Evolutionary conservation across 2,888 invertebrate genomes (phyloP).

Genomic region (Lepetodrilus schrolli): DNA sequence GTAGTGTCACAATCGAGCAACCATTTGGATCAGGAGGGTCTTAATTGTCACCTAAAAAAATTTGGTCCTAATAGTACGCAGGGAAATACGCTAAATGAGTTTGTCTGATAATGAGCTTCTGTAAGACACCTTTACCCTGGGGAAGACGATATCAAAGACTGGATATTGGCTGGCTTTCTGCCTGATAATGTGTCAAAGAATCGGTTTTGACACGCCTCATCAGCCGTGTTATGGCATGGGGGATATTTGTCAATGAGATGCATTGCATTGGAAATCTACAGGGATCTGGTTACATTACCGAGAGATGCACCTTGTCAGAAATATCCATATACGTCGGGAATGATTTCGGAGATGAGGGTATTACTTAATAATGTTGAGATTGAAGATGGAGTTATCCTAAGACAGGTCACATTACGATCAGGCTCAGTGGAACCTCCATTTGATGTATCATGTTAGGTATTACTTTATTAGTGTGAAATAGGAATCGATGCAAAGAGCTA

Average conservation of each 20-base stretch:
- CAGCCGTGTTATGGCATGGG: neutral
- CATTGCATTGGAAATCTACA: neutral
- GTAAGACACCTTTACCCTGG: conserved; percentile 1
- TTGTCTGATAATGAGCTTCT: neutral
- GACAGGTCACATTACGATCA: too few species aligned
- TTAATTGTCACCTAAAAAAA: conserved; percentile 3
- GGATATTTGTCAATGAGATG: neutral
- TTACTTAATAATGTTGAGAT: too few species aligned
- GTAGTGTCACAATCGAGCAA: too few species aligned
- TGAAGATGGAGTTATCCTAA: too few species aligned
- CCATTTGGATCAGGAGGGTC: neutral
- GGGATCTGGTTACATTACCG: too few species aligned
- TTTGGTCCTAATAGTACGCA: neutral
- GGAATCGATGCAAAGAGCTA: too few species aligned
- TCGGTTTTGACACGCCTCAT: conserved; percentile 4
- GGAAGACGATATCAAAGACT: neutral
- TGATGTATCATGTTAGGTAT: too few species aligned
- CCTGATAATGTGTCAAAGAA: conserved; percentile 12
- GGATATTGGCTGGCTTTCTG: neutral
- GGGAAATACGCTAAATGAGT: conserved; percentile 9
- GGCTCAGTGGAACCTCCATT: too few species aligned
- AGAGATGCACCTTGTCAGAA: too few species aligned
- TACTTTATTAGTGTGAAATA: too few species aligned
- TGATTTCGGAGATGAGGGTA: too few species aligned
- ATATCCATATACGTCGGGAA: too few species aligned